Percentiles rank a stretch among this genome's conserved stretches.
phyloP scores from a whole-genome alignment of 2,797 vertebrate genomes.

The Sebastes iracundus region DNA sequence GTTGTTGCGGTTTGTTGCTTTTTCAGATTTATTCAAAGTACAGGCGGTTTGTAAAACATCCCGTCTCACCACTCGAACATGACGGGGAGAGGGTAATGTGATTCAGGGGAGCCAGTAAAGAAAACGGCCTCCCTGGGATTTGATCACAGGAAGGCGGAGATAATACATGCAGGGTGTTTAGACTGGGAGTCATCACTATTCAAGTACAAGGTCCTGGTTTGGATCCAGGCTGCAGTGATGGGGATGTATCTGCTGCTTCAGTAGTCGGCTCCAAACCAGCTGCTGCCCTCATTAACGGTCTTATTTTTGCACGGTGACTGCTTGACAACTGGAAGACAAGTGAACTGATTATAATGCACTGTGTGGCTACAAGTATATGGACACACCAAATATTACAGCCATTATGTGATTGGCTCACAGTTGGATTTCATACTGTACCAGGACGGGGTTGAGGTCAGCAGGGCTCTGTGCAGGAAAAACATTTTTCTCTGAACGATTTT shows the following conservation, averaged over 20 bases:
- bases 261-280: slow-evolving; percentile 12
- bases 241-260: slow-evolving; percentile 29
- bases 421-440: neutral
- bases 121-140: slow-evolving; percentile 54
- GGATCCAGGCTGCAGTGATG: slow-evolving; percentile 29
- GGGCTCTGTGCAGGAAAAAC: too few species aligned
- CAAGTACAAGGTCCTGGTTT: slow-evolving; percentile 41
- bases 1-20: slow-evolving; percentile 42
- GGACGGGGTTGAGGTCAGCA: neutral
- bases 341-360: neutral
- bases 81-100: slow-evolving; percentile 47
- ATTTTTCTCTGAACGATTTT: too few species aligned
- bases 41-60: slow-evolving; percentile 37
- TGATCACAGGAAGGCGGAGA: slow-evolving; percentile 50
- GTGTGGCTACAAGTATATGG: neutral
- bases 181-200: slow-evolving; percentile 51
- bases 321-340: slow-evolving; percentile 8
- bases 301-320: neutral
- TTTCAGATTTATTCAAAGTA: slow-evolving; percentile 44
- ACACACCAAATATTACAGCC: neutral
- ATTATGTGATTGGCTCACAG: neutral
- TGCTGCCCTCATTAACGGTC: slow-evolving; percentile 12
- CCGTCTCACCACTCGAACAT: slow-evolving; percentile 41
- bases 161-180: slow-evolving; percentile 47
- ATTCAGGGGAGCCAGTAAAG: slow-evolving; percentile 51